Evolutionary conservation across 2,888 invertebrate species (phyloP), one percentile per base, ranked within the genome.

Genomic region (Drosophila infuscata): DNA sequence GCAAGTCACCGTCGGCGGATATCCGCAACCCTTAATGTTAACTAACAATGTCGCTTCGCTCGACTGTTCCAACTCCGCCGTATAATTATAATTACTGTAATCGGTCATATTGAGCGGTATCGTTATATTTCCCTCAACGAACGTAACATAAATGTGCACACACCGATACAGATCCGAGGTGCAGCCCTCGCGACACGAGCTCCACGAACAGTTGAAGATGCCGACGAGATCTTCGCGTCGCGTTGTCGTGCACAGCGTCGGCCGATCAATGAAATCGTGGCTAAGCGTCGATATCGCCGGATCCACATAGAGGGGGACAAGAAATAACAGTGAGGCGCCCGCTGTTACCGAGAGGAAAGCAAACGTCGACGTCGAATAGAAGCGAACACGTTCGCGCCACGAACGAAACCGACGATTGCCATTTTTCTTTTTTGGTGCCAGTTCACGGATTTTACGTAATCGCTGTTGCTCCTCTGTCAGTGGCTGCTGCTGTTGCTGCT

Each of bases 21-120:
- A 98, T 33, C 97, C 97, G 92, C 98, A 98, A 57, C 97, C 98
- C 94, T 98, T 97, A 46, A 97, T 97, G 93, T 98, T 98, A 76
- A 98, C 96, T 59, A 97, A 95, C 90, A 97, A 91, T 41, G 94
- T 94, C 36, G 94, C 94, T 87, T 94, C 94, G 49, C 93, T 90
- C 67, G 93, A 92, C 76, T 92, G 93, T 77, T 92, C 92, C 91
- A 91, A 91, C 66, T 93, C 93, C 74, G 93, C 90, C 61, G 93
- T 93, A 70, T 90, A 93, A 76, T 93, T 93, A 68, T 90, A 93
- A 76, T 93, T 93, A 68, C 86, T 91, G 74, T 76, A 92, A 70
- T 92, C 93, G 83, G 93, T 93, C 91, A 93, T 91, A 74, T 93
- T 93, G 76, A 91, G 92, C 17, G 93, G 93, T 91, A 93, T 92